Evolutionary conservation across 2,888 invertebrate species (phyloP), one percentile per base, ranked within the genome.

Genomic region (Ctena decussata): DNA sequence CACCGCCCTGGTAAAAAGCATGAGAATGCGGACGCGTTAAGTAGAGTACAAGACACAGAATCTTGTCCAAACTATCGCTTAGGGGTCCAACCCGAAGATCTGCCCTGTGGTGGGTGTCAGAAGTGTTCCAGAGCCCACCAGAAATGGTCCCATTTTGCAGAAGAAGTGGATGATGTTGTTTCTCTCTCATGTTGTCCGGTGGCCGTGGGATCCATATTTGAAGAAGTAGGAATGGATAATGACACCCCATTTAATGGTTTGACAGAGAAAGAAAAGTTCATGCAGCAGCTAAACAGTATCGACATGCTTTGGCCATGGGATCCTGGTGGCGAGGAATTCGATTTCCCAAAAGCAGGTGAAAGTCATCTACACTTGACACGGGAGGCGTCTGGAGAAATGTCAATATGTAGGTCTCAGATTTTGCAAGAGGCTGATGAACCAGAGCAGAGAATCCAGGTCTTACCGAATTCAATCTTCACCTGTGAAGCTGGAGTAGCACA

Each of bases 51-150:
- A 12, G 8, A 57, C 11, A 27, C 24, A 27, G 27, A 57, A 27
- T 27, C 49, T 21, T 76, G 76, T 49, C 46, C 69, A 12, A 1
- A 77, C n/a, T 65, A 80, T 39, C 32, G 37, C 3, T 24, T 39
- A 12, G 76, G 70, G 30, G 18, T 53, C n/a, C 30, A 46, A 18
- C 41, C 35, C 2, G 41, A 41, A 3, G 69, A 80, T 27, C 44
- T 80, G 2, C 84, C 80, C 2, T 80, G 77, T 76, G 80, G 80
- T 1, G 80, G 84, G 30, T 77, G 84, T 77, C 30, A 24, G 2
- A 77, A 84, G 60, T 81, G 76, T 69, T 27, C 70, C 18, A 70
- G 24, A 70, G 73, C 70, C 18, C 73, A 83, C 39, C 11, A 69
- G n/a, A 60, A 65, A 8, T 83, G 78, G 83, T 30, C 35, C 0